Evolutionary conservation across 2,888 invertebrate genomes (phyloP).

Genomic region (Eubasilissa splendida): DNA sequence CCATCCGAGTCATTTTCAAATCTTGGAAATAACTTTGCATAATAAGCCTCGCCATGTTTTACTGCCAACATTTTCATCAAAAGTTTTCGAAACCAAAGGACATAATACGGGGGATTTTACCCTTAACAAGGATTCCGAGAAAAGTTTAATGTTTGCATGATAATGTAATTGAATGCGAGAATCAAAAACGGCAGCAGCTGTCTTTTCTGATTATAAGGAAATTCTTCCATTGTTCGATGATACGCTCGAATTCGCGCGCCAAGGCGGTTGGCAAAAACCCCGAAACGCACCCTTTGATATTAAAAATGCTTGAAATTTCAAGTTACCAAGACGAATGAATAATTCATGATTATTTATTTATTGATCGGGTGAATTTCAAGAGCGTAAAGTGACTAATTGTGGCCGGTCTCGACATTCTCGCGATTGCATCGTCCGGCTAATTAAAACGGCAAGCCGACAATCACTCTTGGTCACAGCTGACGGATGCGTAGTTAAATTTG

Average conservation of each 20-base stretch:
- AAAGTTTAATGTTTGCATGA: conserved; percentile 52
- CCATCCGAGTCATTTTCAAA: conserved; percentile 29
- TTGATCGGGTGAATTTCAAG: background rate
- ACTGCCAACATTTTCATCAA: conserved; percentile 46
- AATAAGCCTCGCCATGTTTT: conserved; percentile 20
- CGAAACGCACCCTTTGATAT: background rate
- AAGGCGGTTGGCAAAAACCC: conserved; percentile 4
- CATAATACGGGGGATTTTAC: conserved; percentile 51
- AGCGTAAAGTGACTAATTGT: background rate
- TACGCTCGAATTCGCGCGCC: background rate
- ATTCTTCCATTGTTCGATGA: conserved; percentile 1
- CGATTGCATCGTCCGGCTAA: background rate
- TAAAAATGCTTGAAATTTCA: background rate
- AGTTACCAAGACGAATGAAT: background rate
- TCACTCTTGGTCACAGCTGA: conserved; percentile 5
- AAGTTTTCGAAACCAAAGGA: conserved; percentile 52
- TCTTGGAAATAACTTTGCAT: conserved; percentile 30
- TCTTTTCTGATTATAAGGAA: background rate
- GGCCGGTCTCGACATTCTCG: background rate
- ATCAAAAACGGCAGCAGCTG: background rate
- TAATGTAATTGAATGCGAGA: conserved; percentile 47
- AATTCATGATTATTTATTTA: background rate
- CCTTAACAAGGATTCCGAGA: conserved; percentile 43
- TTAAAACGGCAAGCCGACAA: background rate
- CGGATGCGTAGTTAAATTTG: conserved; percentile 12